phyloP scores from a whole-genome alignment of 2,888 invertebrate genomes.

The Lepidochitona cinerea region DNA sequence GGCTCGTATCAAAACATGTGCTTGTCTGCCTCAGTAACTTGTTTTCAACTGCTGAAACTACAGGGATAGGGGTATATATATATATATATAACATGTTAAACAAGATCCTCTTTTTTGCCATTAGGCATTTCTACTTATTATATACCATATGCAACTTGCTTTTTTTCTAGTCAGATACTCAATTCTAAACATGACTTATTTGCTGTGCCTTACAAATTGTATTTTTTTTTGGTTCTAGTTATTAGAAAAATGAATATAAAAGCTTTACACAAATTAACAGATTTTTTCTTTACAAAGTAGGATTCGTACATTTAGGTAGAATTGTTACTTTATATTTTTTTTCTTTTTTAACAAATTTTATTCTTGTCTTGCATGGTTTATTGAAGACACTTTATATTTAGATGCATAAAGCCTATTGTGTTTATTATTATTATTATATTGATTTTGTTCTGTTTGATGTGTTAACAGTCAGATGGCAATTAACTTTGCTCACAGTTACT shows the following conservation, averaged over 20 bases:
- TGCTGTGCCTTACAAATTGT: conserved; percentile 63
- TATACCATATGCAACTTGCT: conserved; percentile 30
- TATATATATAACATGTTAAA: too few species aligned
- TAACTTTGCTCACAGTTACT: conserved; percentile 1
- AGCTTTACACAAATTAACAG: conserved; percentile 49
- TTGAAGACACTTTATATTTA: not conserved
- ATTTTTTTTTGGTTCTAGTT: conserved; percentile 51
- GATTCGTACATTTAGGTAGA: not conserved
- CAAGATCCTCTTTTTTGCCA: conserved; percentile 7
- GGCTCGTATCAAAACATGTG: not conserved
- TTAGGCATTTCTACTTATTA: conserved; percentile 16
- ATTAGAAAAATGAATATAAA: conserved; percentile 49
- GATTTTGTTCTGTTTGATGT: not conserved
- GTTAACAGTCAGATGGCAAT: conserved; percentile 7
- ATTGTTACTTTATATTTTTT: not conserved
- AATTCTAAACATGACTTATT: conserved; percentile 57
- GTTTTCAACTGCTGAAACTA: conserved; percentile 7
- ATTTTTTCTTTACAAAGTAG: not conserved
- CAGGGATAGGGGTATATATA: conserved; percentile 7
- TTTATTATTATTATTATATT: not conserved
- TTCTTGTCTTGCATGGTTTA: conserved; percentile 4
- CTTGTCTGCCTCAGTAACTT: conserved; percentile 1
- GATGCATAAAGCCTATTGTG: conserved; percentile 8
- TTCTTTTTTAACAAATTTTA: conserved; percentile 1
- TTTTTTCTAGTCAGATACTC: conserved; percentile 50